Evolutionary conservation across 2,113 vertebrate genomes (phyloP).

Genomic region (Columbina picui): DNA sequence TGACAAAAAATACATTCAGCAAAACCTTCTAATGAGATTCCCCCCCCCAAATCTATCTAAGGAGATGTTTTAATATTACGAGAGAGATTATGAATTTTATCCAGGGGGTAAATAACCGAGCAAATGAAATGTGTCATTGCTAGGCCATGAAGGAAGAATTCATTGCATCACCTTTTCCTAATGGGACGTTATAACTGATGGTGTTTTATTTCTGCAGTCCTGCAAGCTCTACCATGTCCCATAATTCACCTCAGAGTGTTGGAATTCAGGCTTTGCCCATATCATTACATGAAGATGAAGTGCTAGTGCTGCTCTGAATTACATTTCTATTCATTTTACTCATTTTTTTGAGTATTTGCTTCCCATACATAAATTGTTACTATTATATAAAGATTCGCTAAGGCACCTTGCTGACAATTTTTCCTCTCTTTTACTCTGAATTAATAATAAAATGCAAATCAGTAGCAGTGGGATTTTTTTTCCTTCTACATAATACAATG

Average conservation of each 20-base stretch:
- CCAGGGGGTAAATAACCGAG: slow-evolving; percentile 70
- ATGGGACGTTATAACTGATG: slow-evolving; percentile 62
- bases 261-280: slow-evolving; percentile 28
- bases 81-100: slow-evolving; percentile 62
- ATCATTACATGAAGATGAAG: slow-evolving; percentile 53
- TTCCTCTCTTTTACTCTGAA: slow-evolving; percentile 35
- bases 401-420: slow-evolving; percentile 30
- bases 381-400: slow-evolving; percentile 13
- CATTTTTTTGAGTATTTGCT: slow-evolving; percentile 43
- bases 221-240: slow-evolving; percentile 19
- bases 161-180: slow-evolving; percentile 74
- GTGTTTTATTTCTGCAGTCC: slow-evolving; percentile 42
- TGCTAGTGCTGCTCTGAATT: slow-evolving; percentile 19
- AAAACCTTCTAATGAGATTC: slow-evolving; percentile 48
- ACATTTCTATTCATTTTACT: slow-evolving; percentile 55
- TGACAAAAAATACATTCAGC: background rate
- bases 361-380: slow-evolving; percentile 38
- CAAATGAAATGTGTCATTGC: slow-evolving; percentile 73
- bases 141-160: slow-evolving; percentile 74
- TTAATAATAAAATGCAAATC: slow-evolving; percentile 68
- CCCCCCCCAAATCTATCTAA: background rate
- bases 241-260: slow-evolving; percentile 57
- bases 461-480: background rate
- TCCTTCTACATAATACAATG: slow-evolving; percentile 1
- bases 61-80: slow-evolving; percentile 58